Conservation (phyloP, 92 coral and sea anemone species). For the Chrysogorgia sp. region DNA sequence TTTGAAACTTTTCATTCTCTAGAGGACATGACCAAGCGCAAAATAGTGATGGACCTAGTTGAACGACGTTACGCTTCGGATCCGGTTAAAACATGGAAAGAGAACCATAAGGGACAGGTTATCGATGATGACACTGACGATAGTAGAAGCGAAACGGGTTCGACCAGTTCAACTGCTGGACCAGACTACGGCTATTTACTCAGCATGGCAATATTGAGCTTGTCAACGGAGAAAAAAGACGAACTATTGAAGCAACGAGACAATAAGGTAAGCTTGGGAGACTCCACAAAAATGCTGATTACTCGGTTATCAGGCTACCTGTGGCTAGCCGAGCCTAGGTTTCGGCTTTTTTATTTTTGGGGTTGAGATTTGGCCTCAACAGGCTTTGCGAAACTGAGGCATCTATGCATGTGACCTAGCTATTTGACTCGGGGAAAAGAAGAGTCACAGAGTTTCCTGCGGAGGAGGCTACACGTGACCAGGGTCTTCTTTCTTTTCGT, state of each 20-base stretch:
- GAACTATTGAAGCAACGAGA: conserved; percentile 86
- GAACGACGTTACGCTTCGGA: conserved; percentile 85
- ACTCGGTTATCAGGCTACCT: neutral
- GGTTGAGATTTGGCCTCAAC: no score
- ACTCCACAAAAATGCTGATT: neutral
- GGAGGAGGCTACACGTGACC: no score
- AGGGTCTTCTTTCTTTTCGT: no score
- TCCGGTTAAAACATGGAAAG: conserved; percentile 92
- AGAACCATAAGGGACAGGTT: conserved; percentile 53
- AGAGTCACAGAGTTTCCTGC: no score
- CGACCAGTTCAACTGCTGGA: conserved; percentile 73
- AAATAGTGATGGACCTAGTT: conserved; percentile 72
- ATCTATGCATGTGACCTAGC: no score
- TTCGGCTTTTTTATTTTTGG: no score
- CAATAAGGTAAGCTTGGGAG: conserved; percentile 68
- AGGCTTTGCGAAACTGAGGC: no score
- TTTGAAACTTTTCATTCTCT: neutral
- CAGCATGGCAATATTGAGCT: conserved; percentile 78
- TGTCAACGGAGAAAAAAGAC: conserved; percentile 91
- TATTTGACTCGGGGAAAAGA: no score
- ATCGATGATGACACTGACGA: conserved; percentile 64
- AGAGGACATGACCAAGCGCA: conserved; percentile 84
- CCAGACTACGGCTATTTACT: conserved; percentile 87
- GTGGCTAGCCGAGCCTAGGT: no score
- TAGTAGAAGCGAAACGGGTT: conserved; percentile 62